These are phyloP conservation scores for Tipula confusa DNA, from an alignment of 2,888 invertebrate genomes.

Conservation along the genomic window DNA sequence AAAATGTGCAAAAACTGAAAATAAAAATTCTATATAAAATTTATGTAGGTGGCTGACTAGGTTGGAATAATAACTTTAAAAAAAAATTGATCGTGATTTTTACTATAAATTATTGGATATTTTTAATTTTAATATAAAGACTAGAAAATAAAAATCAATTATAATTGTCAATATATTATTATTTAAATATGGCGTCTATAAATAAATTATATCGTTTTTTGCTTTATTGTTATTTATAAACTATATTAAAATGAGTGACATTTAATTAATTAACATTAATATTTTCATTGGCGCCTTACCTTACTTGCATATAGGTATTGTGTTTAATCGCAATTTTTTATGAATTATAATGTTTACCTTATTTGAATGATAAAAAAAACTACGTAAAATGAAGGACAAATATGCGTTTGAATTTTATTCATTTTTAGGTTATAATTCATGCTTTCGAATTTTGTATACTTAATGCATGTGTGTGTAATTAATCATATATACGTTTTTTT, in stretches of 20 bases:
- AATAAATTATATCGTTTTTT: not conserved
- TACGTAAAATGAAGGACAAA: not conserved
- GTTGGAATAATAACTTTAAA: not conserved
- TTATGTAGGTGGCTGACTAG: not conserved
- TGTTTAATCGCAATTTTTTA: too few species aligned
- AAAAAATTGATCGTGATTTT: not conserved
- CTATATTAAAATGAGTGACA: not conserved
- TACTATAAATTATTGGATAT: not conserved
- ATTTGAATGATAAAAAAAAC: not conserved
- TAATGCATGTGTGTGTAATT: not conserved
- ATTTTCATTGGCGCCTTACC: not conserved
- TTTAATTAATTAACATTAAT: not conserved
- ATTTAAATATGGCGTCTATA: constrained; percentile 12
- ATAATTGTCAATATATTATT: not conserved
- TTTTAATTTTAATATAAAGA: not conserved
- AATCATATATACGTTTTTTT: not conserved
- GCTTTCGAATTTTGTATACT: not conserved
- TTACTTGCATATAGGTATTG: not conserved
- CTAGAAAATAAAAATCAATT: not conserved
- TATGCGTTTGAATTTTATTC: not conserved
- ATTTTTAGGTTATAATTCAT: not conserved
- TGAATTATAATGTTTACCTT: not conserved
- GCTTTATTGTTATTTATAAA: not conserved
- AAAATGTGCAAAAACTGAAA: not conserved
- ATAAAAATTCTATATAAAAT: not conserved